phyloP scores from a whole-genome alignment of 2,113 vertebrate genomes.

The Barnardius zonarius region DNA sequence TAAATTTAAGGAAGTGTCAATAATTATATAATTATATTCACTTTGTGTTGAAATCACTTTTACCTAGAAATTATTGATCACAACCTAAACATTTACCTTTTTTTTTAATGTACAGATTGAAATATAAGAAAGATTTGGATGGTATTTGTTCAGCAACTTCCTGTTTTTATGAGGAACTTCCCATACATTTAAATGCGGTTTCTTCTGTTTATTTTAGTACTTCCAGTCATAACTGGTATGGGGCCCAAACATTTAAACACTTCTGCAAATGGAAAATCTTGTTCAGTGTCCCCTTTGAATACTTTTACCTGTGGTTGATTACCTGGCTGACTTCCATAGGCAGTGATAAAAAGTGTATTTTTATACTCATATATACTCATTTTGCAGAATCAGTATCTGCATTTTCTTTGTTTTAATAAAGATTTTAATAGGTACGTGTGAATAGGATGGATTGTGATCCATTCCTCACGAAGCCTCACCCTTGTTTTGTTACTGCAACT shows the following conservation, averaged over 20 bases:
- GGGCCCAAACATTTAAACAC: neutral
- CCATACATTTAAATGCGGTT: neutral
- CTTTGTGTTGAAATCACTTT: neutral
- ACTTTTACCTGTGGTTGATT: neutral
- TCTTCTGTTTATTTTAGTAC: neutral
- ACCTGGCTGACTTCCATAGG: neutral
- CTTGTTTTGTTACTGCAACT: neutral
- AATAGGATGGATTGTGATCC: neutral
- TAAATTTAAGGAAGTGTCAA: neutral
- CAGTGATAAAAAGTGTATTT: neutral
- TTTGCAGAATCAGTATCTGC: neutral
- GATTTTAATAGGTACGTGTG: neutral
- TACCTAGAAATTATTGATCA: neutral
- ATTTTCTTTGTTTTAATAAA: neutral
- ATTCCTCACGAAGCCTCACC: neutral
- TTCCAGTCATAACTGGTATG: neutral
- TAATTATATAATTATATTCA: neutral
- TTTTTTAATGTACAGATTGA: neutral
- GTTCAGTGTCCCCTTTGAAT: neutral
- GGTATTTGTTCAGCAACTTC: neutral
- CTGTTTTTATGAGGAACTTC: neutral
- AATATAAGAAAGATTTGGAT: neutral
- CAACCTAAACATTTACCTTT: neutral
- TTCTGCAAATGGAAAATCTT: neutral
- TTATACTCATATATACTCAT: neutral